These are phyloP conservation scores for Rhogogaster chlorosoma DNA, from an alignment of 2,888 invertebrate species.

Conservation along the genomic window DNA sequence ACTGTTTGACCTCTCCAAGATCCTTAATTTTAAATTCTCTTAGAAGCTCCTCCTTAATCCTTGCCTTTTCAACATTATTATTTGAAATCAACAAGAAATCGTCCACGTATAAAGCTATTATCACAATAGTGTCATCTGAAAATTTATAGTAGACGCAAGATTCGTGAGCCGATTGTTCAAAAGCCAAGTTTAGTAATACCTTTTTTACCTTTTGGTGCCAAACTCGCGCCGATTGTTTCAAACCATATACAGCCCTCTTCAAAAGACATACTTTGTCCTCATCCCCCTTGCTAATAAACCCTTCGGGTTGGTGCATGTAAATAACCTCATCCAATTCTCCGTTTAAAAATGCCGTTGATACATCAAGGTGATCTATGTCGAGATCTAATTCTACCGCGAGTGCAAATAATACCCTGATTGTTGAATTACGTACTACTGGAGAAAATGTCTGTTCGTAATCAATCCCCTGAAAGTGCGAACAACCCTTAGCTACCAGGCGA, in stretches of 20 bases:
- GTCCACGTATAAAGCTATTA: slow-evolving; percentile 56
- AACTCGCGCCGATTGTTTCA: slow-evolving; percentile 62
- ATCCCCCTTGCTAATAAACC: slow-evolving; percentile 31
- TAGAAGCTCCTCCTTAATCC: slow-evolving; percentile 50
- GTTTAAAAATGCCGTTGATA: slow-evolving; percentile 65
- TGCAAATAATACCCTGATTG: slow-evolving; percentile 62
- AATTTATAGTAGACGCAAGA: too few relatives aligned
- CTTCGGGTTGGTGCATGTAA: slow-evolving; percentile 60
- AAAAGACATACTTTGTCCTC: slow-evolving; percentile 45
- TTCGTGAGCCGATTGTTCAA: too few relatives aligned
- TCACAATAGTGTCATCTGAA: neutral
- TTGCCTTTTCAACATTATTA: slow-evolving; percentile 8
- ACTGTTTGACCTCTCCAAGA: slow-evolving; percentile 56
- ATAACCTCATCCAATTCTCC: slow-evolving; percentile 63
- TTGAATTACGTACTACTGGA: slow-evolving; percentile 61
- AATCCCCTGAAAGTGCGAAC: slow-evolving; percentile 61
- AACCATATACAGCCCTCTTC: slow-evolving; percentile 63
- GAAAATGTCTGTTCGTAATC: slow-evolving; percentile 66
- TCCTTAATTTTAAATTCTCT: slow-evolving; percentile 59
- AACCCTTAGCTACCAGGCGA: slow-evolving; percentile 64
- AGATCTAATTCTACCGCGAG: slow-evolving; percentile 59
- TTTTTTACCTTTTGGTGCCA: slow-evolving; percentile 53
- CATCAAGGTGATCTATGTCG: slow-evolving; percentile 64
- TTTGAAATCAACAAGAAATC: slow-evolving; percentile 56
- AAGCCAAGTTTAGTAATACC: neutral